Evolutionary conservation across 2,797 vertebrate genomes (phyloP).

Genomic region (Macroramphosus scolopax): DNA sequence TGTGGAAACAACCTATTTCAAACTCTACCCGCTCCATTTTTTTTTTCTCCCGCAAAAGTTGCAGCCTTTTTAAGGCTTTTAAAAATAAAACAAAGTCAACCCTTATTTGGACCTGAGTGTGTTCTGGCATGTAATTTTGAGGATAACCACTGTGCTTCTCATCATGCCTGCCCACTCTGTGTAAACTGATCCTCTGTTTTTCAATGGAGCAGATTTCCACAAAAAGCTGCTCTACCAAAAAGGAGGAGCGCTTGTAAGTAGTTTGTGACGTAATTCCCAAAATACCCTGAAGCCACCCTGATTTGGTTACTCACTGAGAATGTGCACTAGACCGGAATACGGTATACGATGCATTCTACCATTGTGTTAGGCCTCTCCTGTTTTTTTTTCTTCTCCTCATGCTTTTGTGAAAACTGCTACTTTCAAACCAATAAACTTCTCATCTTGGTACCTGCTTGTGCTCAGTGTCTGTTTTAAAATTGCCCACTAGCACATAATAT

Average conservation of each 20-base stretch:
- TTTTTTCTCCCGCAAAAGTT: constrained; percentile 1
- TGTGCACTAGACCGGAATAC: constrained; percentile 25
- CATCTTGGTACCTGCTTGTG: constrained; percentile 32
- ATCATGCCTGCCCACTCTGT: too few species aligned
- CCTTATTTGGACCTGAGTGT: constrained; percentile 7
- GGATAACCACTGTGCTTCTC: too few species aligned
- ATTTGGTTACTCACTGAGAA: constrained; percentile 3
- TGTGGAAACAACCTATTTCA: neutral
- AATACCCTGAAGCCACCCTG: constrained; percentile 11
- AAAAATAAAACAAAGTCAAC: constrained; percentile 6
- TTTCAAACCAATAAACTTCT: constrained; percentile 67
- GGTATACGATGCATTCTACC: constrained; percentile 18
- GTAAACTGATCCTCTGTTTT: constrained; percentile 23
- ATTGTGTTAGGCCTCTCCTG: constrained; percentile 15
- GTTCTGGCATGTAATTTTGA: constrained; percentile 19
- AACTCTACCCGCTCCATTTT: neutral
- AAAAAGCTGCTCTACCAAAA: neutral
- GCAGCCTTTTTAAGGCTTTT: neutral
- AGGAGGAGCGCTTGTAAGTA: constrained; percentile 1
- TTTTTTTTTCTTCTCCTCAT: constrained; percentile 9
- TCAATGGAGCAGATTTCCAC: constrained; percentile 17
- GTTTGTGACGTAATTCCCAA: too few species aligned
- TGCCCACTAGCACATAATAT: too few species aligned
- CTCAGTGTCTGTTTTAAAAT: constrained; percentile 18
- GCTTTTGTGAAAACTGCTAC: constrained; percentile 63